A percentile compares a stretch with the other conserved stretches of the same genome.
Evolutionary conservation across 1,140 invertebrate genomes (phyloP).

Genomic region (Drosophila orosa): DNA sequence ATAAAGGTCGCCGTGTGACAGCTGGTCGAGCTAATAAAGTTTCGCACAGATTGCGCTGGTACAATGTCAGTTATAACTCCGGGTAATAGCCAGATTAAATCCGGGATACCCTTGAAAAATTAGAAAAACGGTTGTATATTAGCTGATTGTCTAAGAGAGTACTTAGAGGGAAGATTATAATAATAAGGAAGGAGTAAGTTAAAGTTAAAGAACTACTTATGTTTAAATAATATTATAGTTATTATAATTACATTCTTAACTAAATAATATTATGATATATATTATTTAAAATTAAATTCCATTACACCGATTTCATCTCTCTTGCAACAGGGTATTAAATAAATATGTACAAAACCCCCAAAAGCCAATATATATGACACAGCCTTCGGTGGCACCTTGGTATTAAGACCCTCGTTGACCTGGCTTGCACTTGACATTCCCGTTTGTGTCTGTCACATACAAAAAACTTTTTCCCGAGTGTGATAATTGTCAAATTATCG

Average conservation of each 20-base stretch:
- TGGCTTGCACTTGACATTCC: constrained; percentile 36
- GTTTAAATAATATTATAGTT: no score
- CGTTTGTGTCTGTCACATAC: constrained; percentile 31
- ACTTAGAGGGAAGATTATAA: no score
- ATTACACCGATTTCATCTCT: no score
- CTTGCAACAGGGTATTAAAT: constrained; percentile 17
- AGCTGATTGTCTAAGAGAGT: no score
- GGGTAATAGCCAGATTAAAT: neutral
- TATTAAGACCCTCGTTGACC: constrained; percentile 35
- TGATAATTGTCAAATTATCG: constrained; percentile 73
- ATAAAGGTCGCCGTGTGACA: constrained; percentile 71
- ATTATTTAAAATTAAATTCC: neutral
- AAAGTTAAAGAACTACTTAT: no score
- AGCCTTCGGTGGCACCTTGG: neutral
- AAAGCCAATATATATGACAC: constrained; percentile 8
- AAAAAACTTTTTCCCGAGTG: constrained; percentile 34
- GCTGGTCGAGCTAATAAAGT: constrained; percentile 65
- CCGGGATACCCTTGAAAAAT: constrained; percentile 7
- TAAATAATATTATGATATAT: neutral
- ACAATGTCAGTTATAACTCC: neutral
- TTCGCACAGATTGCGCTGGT: constrained; percentile 45
- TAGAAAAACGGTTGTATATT: no score
- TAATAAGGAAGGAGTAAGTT: no score
- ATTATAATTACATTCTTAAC: no score
- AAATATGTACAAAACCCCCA: neutral